Evolutionary conservation across 2,888 invertebrate species (phyloP).

Genomic region (Noctuana brunneofusca): DNA sequence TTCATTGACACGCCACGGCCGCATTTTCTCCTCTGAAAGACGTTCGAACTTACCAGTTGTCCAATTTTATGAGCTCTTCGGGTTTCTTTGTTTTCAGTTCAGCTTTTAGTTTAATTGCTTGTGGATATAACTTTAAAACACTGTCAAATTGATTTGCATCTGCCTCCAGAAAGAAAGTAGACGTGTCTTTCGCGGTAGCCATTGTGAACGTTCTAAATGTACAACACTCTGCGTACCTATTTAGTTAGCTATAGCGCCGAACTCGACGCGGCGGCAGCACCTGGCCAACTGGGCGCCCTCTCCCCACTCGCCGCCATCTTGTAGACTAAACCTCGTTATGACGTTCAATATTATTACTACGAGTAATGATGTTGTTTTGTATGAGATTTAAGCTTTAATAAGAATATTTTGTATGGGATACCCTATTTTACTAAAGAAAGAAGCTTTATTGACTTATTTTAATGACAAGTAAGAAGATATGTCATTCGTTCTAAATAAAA

Average conservation of each 20-base stretch:
- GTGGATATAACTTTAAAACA: slow-evolving; percentile 95
- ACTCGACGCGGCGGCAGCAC: slow-evolving; percentile 84
- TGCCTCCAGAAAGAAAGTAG: slow-evolving; percentile 96
- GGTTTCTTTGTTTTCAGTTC: slow-evolving; percentile 95
- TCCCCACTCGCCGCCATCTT: slow-evolving; percentile 82
- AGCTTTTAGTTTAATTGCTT: slow-evolving; percentile 95
- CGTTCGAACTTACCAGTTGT: slow-evolving; percentile 93
- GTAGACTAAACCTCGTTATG: slow-evolving; percentile 74
- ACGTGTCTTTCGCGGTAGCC: slow-evolving; percentile 94
- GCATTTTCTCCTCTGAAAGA: slow-evolving; percentile 82
- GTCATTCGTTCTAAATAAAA: slow-evolving; percentile 52
- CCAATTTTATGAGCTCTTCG: slow-evolving; percentile 96
- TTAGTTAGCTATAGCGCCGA: slow-evolving; percentile 83
- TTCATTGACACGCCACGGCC: slow-evolving; percentile 84
- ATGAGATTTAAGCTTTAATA: slow-evolving; percentile 44
- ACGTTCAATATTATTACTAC: slow-evolving; percentile 79
- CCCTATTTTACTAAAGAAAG: not conserved
- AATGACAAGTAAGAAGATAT: slow-evolving; percentile 16
- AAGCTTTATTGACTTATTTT: slow-evolving; percentile 40
- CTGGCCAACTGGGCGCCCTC: slow-evolving; percentile 82
- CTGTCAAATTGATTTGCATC: slow-evolving; percentile 93
- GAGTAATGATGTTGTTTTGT: slow-evolving; percentile 60
- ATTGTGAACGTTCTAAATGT: slow-evolving; percentile 86
- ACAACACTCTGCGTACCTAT: slow-evolving; percentile 78
- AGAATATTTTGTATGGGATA: slow-evolving; percentile 1